Base-by-base conservation (phyloP, 92 coral and sea anemone genomes). In the Isaurus tuberculatus region DNA sequence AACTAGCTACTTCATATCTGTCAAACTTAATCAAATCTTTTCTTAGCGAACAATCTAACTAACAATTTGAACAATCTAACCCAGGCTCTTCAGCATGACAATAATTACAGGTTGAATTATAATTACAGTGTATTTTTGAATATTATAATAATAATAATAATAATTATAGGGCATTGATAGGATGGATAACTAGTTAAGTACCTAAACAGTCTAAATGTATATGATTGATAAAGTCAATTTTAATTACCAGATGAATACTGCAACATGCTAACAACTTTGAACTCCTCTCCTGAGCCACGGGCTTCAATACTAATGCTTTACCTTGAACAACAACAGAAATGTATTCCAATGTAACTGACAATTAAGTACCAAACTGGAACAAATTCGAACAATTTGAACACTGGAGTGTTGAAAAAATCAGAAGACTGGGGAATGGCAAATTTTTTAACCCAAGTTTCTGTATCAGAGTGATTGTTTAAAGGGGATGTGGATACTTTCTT, bases 291-390 rank as follows among this genome's bases (percentile, higher is more conserved):
- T 26, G 23, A 19, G 61, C 61, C 61, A 53, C 25, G 61, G 48
- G 63, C 23, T 30, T 36, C 44, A 72, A 34, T 36, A 72, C 53
- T 43, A 43, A 36, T 51, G 46, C 46, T 29, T 27, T 72, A 75
- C 43, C 81, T 75, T 75, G 81, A 75, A 46, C 81, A 75, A 51
- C 81, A 75, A 75, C 67, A 75, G 81, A 75, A 75, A 46, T 75
- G 64, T 75, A 75, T 75, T 75, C 33, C 81, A 75, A 75, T 75
- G 81, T 75, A 75, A 75, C 81, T 75, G 81, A 53, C 81, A 75
- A 75, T 46, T 75, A 75, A 40, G 81, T 75, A 79, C 19, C 83
- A 79, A 60, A 36, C 79, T 72, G 79, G 79, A 72, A 72, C 44
- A 72, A 43, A 34, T 72, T 72, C 60, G 44, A 72, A 72, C 79